Evolutionary conservation across 1,140 invertebrate species (phyloP).

Genomic region (Daktulosphaira vitifoliae): DNA sequence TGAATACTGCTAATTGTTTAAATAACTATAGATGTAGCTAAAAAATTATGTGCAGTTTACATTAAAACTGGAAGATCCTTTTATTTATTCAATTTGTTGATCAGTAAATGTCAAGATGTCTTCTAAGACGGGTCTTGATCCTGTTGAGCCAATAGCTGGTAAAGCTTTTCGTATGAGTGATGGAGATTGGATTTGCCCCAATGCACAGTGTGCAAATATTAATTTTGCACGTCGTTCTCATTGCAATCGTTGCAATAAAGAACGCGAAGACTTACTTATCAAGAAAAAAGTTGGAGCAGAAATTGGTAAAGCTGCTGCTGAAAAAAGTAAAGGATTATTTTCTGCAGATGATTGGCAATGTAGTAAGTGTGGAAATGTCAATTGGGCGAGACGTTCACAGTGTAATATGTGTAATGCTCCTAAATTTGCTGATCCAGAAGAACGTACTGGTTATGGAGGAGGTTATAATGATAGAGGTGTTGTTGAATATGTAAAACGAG

Average conservation of each 20-base stretch:
- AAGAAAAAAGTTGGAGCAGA: slow-evolving; percentile 91
- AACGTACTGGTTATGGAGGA: slow-evolving; percentile 57
- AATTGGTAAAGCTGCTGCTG: slow-evolving; percentile 95
- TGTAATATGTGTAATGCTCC: slow-evolving; percentile 99
- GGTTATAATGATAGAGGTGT: slow-evolving; percentile 89
- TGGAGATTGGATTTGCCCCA: slow-evolving; percentile 51
- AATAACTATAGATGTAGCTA: no score
- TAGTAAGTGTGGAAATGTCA: slow-evolving; percentile 98
- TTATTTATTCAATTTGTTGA: no score
- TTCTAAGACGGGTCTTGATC: slow-evolving; percentile 7
- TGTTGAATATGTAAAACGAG: slow-evolving; percentile 83
- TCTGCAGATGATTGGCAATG: slow-evolving; percentile 99
- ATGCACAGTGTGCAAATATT: slow-evolving; percentile 67
- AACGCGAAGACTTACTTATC: slow-evolving; percentile 46
- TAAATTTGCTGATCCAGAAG: slow-evolving; percentile 85
- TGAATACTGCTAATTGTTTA: no score
- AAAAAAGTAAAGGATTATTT: slow-evolving; percentile 95
- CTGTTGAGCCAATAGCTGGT: neutral
- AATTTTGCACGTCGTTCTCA: slow-evolving; percentile 84
- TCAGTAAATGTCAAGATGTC: slow-evolving; percentile 6
- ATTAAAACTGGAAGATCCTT: no score
- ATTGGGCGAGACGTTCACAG: slow-evolving; percentile 92
- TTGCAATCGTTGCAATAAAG: slow-evolving; percentile 82
- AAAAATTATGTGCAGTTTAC: no score
- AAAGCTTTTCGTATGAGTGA: slow-evolving; percentile 41